Conservation (phyloP, 2,113 vertebrate genomes). For the Pluvianellus socialis region DNA sequence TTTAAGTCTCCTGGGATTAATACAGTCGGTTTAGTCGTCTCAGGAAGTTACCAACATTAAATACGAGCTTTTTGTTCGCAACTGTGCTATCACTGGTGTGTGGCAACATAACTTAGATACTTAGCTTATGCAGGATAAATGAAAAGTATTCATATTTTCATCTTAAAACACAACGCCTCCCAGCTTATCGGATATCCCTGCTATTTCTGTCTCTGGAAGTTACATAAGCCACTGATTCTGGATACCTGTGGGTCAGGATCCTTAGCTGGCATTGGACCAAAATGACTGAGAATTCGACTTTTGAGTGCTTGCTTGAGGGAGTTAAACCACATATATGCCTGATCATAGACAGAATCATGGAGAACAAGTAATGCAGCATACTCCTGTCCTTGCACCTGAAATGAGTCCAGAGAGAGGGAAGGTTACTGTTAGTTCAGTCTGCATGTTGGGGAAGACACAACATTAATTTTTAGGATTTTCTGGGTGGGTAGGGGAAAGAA, state of each 20-base stretch:
- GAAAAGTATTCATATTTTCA: conserved; percentile 9
- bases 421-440: background rate
- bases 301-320: conserved; percentile 78
- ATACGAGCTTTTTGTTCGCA: background rate
- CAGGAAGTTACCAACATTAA: conserved; percentile 1
- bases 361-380: conserved; percentile 72
- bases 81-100: background rate
- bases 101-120: background rate
- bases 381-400: conserved; percentile 81
- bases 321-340: conserved; percentile 78
- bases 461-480: background rate
- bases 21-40: background rate
- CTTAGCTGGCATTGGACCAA: conserved; percentile 83
- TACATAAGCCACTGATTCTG: background rate
- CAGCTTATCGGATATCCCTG: background rate
- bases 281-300: conserved; percentile 80
- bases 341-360: conserved; percentile 81
- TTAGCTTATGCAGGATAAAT: background rate
- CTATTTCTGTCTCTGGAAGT: background rate
- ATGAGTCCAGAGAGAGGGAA: background rate
- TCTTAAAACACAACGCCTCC: background rate
- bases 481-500: background rate
- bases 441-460: background rate
- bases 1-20: background rate
- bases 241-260: conserved; percentile 81